A percentile compares a stretch with the other conserved stretches of the same genome.
Evolutionary conservation across 2,797 vertebrate genomes (phyloP).

Genomic region (Cynodonichthys magdalenae): DNA sequence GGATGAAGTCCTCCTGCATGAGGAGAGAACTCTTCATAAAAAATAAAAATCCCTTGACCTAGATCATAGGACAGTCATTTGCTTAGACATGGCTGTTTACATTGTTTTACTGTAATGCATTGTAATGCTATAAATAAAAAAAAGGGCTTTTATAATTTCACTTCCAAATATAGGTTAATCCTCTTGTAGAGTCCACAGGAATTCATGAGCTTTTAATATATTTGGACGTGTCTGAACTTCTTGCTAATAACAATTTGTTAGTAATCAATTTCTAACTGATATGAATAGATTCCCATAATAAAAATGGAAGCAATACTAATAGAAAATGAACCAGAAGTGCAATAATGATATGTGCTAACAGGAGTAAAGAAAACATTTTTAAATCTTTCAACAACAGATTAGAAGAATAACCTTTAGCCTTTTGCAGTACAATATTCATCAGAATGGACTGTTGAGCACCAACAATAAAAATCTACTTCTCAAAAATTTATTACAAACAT

Average conservation of each 20-base stretch:
- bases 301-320: conserved; percentile 7
- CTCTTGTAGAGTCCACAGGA: conserved; percentile 62
- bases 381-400: conserved; percentile 1
- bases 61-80: conserved; percentile 51
- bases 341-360: neutral
- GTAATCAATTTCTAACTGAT: conserved; percentile 33
- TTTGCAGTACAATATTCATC: neutral
- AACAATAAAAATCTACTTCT: neutral
- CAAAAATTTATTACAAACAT: neutral
- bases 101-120: conserved; percentile 47
- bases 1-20: conserved; percentile 7
- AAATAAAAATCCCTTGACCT: conserved; percentile 63
- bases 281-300: conserved; percentile 21
- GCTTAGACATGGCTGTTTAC: conserved; percentile 45
- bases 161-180: conserved; percentile 73
- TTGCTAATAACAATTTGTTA: conserved; percentile 47
- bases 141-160: conserved; percentile 37
- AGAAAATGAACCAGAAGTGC: conserved; percentile 7
- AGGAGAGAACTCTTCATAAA: conserved; percentile 40
- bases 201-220: conserved; percentile 69
- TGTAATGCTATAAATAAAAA: conserved; percentile 46
- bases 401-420: conserved; percentile 1
- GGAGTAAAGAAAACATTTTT: neutral
- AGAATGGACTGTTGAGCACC: neutral
- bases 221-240: conserved; percentile 62